Conservation (phyloP, 2,797 vertebrate genomes). For the Spheniscus humboldti region DNA sequence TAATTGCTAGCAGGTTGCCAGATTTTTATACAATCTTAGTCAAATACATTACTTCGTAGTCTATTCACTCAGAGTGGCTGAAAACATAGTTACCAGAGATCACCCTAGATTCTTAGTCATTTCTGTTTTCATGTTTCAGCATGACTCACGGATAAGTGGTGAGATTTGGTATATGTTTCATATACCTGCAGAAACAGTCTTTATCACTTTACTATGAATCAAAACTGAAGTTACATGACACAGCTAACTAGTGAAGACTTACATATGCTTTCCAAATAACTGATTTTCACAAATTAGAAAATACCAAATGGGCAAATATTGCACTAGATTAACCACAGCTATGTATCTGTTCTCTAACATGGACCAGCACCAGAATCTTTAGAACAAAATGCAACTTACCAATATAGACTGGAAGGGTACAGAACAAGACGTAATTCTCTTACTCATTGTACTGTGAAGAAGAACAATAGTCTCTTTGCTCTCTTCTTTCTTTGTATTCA, state of each 20-base stretch:
- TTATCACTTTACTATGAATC: neutral
- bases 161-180: slow-evolving; percentile 77
- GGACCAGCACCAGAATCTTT: neutral
- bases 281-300: neutral
- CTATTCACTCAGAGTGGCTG: slow-evolving; percentile 85
- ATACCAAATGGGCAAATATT: neutral
- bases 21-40: neutral
- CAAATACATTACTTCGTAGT: slow-evolving; percentile 74
- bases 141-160: slow-evolving; percentile 73
- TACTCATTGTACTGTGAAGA: neutral
- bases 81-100: slow-evolving; percentile 71
- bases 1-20: neutral
- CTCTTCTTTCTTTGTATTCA: neutral
- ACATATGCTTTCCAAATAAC: neutral
- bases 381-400: neutral
- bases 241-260: neutral
- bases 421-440: neutral
- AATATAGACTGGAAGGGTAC: neutral
- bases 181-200: slow-evolving; percentile 71
- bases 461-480: neutral
- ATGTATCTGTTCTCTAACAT: neutral
- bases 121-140: slow-evolving; percentile 78
- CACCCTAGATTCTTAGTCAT: slow-evolving; percentile 81
- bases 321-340: neutral
- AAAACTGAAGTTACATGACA: neutral